Conservation (phyloP, 2,113 vertebrate species). For the Anoura caudifer region DNA sequence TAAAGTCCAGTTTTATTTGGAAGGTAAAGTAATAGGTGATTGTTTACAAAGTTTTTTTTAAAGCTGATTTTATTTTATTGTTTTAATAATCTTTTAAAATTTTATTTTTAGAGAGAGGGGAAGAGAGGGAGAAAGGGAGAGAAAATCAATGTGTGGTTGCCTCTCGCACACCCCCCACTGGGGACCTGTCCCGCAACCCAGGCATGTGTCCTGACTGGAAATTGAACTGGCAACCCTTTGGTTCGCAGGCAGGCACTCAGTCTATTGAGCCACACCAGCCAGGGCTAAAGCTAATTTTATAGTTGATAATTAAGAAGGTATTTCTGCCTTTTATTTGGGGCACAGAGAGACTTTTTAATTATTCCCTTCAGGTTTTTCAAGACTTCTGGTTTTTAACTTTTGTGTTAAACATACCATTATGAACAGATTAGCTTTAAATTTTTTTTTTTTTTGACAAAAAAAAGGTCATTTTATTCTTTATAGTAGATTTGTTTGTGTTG, state of each 20-base stretch:
- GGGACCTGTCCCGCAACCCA: no score
- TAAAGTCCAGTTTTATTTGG: neutral
- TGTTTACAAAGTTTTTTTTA: neutral
- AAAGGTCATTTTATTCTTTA: neutral
- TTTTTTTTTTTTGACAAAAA: neutral
- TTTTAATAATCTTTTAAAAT: no score
- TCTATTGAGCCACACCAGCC: no score
- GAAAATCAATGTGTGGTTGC: no score
- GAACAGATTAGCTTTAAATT: neutral
- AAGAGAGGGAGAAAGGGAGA: no score
- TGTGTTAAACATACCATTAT: neutral
- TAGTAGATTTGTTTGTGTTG: neutral
- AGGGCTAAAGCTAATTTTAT: neutral
- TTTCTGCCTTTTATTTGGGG: neutral
- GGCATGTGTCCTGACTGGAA: no score
- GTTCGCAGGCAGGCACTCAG: no score
- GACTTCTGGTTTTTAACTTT: neutral
- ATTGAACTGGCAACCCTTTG: no score
- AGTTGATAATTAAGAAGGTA: neutral
- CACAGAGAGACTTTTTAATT: neutral
- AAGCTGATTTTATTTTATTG: no score
- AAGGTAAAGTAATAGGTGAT: neutral
- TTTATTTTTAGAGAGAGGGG: no score
- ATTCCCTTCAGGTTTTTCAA: neutral
- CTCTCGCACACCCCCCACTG: accelerated